Conservation (phyloP, 2,797 vertebrate species). For the Peromyscus melanophrys region DNA sequence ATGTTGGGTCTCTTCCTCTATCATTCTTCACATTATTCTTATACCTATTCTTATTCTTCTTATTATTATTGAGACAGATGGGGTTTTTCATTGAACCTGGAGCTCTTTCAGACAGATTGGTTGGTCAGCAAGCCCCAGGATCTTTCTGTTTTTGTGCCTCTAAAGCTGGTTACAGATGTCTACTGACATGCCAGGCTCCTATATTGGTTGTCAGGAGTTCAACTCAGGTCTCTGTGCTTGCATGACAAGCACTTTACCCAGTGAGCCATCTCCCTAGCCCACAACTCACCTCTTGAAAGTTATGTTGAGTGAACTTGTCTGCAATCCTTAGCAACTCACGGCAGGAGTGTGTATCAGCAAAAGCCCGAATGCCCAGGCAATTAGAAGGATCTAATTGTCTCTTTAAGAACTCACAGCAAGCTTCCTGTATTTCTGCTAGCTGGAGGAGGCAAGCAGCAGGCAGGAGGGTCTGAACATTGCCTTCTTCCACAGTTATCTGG, state of each 20-base stretch:
- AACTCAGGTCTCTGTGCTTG: background rate
- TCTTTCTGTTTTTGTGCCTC: background rate
- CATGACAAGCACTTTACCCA: background rate
- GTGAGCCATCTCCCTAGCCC: background rate
- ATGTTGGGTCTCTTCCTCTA: background rate
- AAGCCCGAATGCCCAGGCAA: constrained; percentile 98
- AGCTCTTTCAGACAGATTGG: background rate
- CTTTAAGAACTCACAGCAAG: constrained; percentile 99
- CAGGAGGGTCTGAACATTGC: constrained; percentile 98
- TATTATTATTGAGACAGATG: background rate
- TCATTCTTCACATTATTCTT: background rate
- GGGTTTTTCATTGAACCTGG: background rate
- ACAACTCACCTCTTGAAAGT: constrained; percentile 97
- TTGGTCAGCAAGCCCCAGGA: background rate
- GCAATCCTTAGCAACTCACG: constrained; percentile 98
- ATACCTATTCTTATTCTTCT: background rate
- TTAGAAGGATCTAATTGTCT: constrained; percentile 99
- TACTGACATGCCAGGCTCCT: background rate
- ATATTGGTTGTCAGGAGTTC: background rate
- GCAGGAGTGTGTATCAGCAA: constrained; percentile 99
- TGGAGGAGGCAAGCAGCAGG: constrained; percentile 98
- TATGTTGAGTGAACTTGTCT: constrained; percentile 99
- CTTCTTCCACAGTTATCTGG: constrained; percentile 99
- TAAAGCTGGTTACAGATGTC: background rate
- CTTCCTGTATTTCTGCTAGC: constrained; percentile 99